phyloP scores from a whole-genome alignment of 2,797 vertebrate genomes.

The Brachyrhaphis roseni region DNA sequence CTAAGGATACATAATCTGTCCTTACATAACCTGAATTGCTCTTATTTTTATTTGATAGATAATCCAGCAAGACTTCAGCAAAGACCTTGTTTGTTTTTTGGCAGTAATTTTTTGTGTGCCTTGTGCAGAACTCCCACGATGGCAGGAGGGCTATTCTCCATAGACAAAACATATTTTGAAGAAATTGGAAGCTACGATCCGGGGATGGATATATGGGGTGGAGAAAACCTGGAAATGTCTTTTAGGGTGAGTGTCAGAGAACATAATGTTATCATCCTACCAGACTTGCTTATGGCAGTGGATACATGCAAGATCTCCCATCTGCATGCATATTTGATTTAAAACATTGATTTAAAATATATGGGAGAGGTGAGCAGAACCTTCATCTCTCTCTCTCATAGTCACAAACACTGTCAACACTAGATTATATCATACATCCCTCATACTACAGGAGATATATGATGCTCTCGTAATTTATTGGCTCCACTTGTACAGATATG shows the following conservation, averaged over 20 bases:
- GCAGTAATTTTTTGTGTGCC: slow-evolving; percentile 10
- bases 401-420: background rate
- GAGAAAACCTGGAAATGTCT: slow-evolving; percentile 99
- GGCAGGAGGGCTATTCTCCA: slow-evolving; percentile 98
- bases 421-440: background rate
- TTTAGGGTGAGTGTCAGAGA: slow-evolving; percentile 88
- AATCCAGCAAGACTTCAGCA: background rate
- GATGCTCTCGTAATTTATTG: background rate
- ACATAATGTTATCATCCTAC: background rate
- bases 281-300: background rate
- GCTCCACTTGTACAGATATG: background rate
- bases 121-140: slow-evolving; percentile 93
- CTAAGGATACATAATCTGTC: background rate
- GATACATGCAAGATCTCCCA: background rate
- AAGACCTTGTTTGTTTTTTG: background rate
- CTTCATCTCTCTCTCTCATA: background rate
- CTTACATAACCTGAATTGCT: background rate
- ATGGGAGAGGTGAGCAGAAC: background rate
- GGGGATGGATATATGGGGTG: slow-evolving; percentile 99
- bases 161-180: slow-evolving; percentile 97
- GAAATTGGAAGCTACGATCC: slow-evolving; percentile 98
- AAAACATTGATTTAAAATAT: slow-evolving; percentile 1
- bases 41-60: background rate
- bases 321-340: background rate
- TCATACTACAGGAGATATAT: background rate